Conservation (phyloP, 2,797 vertebrate species). For the Myotis pilosus region DNA sequence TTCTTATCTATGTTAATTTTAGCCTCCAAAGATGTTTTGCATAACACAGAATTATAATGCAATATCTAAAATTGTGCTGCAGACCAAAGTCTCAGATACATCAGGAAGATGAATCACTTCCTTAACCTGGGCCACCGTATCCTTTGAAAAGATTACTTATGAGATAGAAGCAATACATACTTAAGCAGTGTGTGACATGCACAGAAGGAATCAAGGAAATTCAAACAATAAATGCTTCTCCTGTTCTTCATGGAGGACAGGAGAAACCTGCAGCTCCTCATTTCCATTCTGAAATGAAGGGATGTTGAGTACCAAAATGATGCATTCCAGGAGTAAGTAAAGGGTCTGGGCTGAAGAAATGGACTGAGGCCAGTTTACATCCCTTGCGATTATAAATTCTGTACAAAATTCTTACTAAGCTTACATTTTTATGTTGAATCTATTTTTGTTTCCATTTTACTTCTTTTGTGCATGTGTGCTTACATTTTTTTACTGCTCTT, state of each 20-base stretch:
- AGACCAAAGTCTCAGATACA: slow-evolving; percentile 65
- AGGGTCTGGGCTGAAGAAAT: slow-evolving; percentile 31
- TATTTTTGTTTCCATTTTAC: slow-evolving; percentile 1
- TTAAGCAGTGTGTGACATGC: slow-evolving; percentile 56
- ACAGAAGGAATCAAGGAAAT: slow-evolving; percentile 60
- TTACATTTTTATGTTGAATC: neutral
- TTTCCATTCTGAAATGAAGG: slow-evolving; percentile 46
- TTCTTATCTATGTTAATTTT: slow-evolving; percentile 77
- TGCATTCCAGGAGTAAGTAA: slow-evolving; percentile 1
- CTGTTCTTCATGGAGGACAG: neutral
- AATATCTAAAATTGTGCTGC: slow-evolving; percentile 71
- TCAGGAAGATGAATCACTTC: slow-evolving; percentile 77
- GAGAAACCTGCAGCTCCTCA: neutral
- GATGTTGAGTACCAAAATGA: neutral
- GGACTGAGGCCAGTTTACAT: neutral
- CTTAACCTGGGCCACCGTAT: slow-evolving; percentile 53
- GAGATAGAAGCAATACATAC: slow-evolving; percentile 68
- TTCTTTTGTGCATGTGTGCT: neutral
- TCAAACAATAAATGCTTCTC: slow-evolving; percentile 54
- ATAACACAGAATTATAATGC: slow-evolving; percentile 73
- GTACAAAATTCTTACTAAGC: neutral
- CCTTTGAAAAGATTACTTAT: slow-evolving; percentile 74
- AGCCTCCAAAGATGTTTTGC: slow-evolving; percentile 71
- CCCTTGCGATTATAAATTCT: neutral
- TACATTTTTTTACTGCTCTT: neutral